These are phyloP conservation scores for Pseudotriccus pelzelni DNA, from an alignment of 2,797 vertebrate genomes.

Conservation along the genomic window DNA sequence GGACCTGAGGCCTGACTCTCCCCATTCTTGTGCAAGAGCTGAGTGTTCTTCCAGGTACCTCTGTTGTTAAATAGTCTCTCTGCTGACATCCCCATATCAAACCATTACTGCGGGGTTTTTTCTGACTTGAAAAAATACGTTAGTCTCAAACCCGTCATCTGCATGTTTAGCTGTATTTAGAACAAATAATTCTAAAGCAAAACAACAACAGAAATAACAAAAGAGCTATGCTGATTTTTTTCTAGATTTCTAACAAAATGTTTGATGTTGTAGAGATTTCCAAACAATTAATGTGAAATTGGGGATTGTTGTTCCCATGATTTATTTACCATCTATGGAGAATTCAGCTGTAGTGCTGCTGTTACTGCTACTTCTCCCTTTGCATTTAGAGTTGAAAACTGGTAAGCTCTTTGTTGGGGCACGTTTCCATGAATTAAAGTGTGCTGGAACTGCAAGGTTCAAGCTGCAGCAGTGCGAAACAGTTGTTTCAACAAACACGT, in stretches of 20 bases:
- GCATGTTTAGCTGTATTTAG: slow-evolving; percentile 80
- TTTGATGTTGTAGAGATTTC: slow-evolving; percentile 78
- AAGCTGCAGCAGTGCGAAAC: neutral
- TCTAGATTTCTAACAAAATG: slow-evolving; percentile 76
- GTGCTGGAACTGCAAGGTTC: neutral
- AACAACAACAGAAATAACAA: slow-evolving; percentile 75
- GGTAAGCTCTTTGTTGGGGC: slow-evolving; percentile 21
- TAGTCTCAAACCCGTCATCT: slow-evolving; percentile 79
- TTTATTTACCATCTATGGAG: slow-evolving; percentile 75
- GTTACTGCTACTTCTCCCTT: slow-evolving; percentile 22
- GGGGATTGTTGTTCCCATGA: slow-evolving; percentile 74
- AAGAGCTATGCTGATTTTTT: slow-evolving; percentile 71
- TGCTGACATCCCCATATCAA: slow-evolving; percentile 27
- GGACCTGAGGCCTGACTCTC: neutral
- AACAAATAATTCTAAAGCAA: slow-evolving; percentile 78
- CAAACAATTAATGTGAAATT: slow-evolving; percentile 79
- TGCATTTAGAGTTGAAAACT: slow-evolving; percentile 48
- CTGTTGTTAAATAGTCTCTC: neutral
- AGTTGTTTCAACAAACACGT: neutral
- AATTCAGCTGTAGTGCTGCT: slow-evolving; percentile 74
- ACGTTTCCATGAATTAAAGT: neutral
- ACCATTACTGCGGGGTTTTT: neutral
- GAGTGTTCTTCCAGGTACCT: slow-evolving; percentile 35
- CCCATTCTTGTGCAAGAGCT: neutral
- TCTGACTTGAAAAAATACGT: slow-evolving; percentile 58